Base-by-base conservation (phyloP, 2,888 invertebrate genomes). In the Lamproptera curius region DNA sequence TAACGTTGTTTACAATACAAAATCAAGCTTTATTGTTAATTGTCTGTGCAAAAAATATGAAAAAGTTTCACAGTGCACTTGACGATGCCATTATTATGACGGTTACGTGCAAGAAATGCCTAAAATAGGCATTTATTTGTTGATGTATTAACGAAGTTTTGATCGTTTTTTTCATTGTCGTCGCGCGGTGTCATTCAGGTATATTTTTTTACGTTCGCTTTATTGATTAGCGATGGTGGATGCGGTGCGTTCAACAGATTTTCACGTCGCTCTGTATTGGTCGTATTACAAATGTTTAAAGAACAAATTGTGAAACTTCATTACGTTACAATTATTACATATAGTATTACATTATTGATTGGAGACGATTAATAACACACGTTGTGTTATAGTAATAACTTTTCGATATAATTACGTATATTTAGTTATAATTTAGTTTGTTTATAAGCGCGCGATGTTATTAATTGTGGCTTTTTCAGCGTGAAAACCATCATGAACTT, bases 171-270 rank as follows among this genome's bases (percentile, higher is more conserved):
- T 34, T 53, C 13, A 36, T 3, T 46, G 41, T 49, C 42, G 49
- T 50, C 39, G 49, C 41, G 47, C 51, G 54, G 51, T 44, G 46
- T 52, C 42, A 35, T 49, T 40, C 51, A 53, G 53, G 44, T 51
- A 36, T 16, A 42, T 42, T 42, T 46, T 50, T 45, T 49, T 37
- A 40, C 64, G 62, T 54, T 60, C 52, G 46, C 52, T 59, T 60
- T 77, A 78, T 79, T 69, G 78, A 78, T 80, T 76, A 69, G 57
- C 64, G 57, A 55, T 57, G 50, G 52, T 56, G 53, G 47, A 46
- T 41, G 52, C 50, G 46, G 58, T 53, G 51, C 57, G 2, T 23
- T 52, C 9, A 16, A 39, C 20, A 23, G 9, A n/a, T 31, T 11
- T 31, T 10, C n/a, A 13, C 9, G 9, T 31, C n/a, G n/a, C 31